phyloP scores from a whole-genome alignment of 1,140 invertebrate species.

The Brachionus rubens region DNA sequence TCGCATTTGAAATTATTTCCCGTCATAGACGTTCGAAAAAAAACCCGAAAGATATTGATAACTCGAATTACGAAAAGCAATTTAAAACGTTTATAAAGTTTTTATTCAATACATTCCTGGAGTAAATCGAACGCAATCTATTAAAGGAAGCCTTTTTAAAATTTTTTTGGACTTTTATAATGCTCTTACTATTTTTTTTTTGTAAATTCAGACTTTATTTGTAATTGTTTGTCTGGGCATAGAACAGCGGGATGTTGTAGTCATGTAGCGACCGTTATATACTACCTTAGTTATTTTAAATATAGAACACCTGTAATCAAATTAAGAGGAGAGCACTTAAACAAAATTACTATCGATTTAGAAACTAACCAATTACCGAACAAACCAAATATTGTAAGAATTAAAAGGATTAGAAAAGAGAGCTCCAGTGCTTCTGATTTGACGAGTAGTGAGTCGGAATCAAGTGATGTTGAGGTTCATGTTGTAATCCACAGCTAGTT shows the following conservation, averaged over 20 bases:
- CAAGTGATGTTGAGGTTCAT: constrained; percentile 7
- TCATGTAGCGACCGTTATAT: not conserved
- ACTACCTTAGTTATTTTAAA: not conserved
- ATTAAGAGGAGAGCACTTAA: not conserved
- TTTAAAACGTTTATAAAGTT: constrained; percentile 11
- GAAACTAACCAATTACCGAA: not conserved
- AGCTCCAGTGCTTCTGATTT: not conserved
- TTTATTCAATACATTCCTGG: constrained; percentile 3
- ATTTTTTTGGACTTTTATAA: not conserved
- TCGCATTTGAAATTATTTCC: not conserved
- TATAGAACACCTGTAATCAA: not conserved
- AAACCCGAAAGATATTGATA: not conserved
- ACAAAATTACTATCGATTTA: not conserved
- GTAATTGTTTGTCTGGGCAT: not conserved
- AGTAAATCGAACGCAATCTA: not conserved
- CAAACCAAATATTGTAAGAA: not conserved
- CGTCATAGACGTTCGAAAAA: constrained; percentile 15
- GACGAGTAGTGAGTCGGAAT: not conserved
- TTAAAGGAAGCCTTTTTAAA: not conserved
- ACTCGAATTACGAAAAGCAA: not conserved
- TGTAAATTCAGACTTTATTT: not conserved
- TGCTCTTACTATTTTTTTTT: not conserved
- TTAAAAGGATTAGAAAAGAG: constrained; percentile 19
- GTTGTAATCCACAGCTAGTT: not conserved
- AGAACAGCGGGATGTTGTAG: constrained; percentile 11